phyloP scores from a whole-genome alignment of 1,140 invertebrate genomes.

The Ceratoteleas bidentatus region DNA sequence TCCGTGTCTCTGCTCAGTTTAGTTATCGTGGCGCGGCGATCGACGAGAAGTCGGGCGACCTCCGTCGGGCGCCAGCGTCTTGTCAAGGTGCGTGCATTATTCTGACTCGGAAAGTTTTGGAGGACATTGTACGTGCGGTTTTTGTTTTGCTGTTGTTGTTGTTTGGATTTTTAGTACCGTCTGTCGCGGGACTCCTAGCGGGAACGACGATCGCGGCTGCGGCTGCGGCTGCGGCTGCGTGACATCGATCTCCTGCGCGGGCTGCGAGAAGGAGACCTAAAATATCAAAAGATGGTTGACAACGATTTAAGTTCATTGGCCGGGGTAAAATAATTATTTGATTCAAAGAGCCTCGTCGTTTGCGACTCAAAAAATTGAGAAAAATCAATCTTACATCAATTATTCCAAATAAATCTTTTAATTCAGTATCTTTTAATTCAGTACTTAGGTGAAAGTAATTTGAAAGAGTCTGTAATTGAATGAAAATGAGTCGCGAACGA shows the following conservation, averaged over 20 bases:
- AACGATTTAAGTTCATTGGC: constrained; percentile 37
- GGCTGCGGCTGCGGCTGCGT: no score
- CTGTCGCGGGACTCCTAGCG: constrained; percentile 73
- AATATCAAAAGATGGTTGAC: constrained; percentile 69
- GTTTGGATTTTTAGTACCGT: constrained; percentile 79
- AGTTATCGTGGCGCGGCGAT: no score
- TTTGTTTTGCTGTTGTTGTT: constrained; percentile 26
- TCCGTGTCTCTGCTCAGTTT: no score
- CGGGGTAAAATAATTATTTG: constrained; percentile 41
- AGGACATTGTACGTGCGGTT: constrained; percentile 12
- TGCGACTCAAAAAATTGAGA: constrained; percentile 12
- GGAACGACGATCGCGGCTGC: no score
- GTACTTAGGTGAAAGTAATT: no score
- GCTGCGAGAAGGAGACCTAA: constrained; percentile 79
- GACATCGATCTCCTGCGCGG: constrained; percentile 41
- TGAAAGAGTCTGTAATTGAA: neutral
- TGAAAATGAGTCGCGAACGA: constrained; percentile 60
- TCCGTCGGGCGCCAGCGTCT: neutral
- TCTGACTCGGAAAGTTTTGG: constrained; percentile 6
- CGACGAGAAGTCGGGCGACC: no score
- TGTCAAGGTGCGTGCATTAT: constrained; percentile 27
- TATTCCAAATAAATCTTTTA: no score
- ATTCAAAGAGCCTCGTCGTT: constrained; percentile 37
- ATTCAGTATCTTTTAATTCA: no score
- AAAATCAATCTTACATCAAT: no score